phyloP scores from a whole-genome alignment of 64 coral and sea anemone genomes.

The Porites lutea region DNA sequence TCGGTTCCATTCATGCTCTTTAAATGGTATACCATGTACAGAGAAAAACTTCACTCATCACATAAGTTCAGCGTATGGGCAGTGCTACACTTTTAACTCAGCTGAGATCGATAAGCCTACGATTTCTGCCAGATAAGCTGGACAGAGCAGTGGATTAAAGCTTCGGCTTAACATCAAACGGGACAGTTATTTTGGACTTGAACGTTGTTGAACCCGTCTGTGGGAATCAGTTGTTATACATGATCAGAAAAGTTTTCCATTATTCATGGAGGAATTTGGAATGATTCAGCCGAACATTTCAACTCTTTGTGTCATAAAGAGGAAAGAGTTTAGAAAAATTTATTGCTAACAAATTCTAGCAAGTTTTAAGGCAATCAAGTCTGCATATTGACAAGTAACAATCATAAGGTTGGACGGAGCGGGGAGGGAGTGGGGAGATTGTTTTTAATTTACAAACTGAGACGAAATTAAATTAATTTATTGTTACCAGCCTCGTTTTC shows the following conservation, averaged over 20 bases:
- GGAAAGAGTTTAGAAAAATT: not conserved
- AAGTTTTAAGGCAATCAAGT: no score
- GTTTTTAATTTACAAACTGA: no score
- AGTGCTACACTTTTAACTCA: slow-evolving; percentile 31
- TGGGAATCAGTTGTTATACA: slow-evolving; percentile 19
- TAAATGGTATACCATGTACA: not conserved
- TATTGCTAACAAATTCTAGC: no score
- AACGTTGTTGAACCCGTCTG: not conserved
- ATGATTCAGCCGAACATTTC: not conserved
- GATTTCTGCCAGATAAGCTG: not conserved
- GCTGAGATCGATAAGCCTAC: not conserved
- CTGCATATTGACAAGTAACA: no score
- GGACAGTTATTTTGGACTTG: not conserved
- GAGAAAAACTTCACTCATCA: not conserved
- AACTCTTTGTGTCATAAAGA: slow-evolving; percentile 1
- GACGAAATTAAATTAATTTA: no score
- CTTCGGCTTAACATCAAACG: slow-evolving; percentile 12
- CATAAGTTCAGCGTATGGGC: not conserved
- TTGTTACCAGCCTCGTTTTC: no score
- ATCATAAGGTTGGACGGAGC: no score
- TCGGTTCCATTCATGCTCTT: not conserved
- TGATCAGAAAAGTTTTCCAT: not conserved
- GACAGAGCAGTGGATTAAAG: not conserved
- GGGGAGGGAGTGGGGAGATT: no score
- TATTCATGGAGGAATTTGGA: not conserved